Evolutionary conservation across 2,888 invertebrate species (phyloP).

Genomic region (Bimastos eiseni): DNA sequence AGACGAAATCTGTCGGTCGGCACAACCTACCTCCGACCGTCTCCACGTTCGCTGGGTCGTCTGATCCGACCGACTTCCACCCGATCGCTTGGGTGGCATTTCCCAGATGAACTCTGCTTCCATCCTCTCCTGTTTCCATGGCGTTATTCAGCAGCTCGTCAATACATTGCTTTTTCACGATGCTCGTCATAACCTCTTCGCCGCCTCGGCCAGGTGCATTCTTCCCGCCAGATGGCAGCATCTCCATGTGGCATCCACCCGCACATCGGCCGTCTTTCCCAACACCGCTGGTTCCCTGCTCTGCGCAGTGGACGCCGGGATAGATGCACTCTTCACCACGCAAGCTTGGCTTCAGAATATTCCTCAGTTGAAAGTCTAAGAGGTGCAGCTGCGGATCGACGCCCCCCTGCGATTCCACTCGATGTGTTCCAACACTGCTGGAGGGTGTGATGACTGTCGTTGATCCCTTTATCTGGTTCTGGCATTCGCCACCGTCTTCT

Average conservation of each 20-base stretch:
- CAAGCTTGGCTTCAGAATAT: slow-evolving; percentile 46
- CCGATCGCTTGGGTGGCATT: background rate
- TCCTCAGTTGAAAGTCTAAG: slow-evolving; percentile 47
- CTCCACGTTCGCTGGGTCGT: background rate
- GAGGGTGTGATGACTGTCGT: background rate
- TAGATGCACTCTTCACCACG: slow-evolving; percentile 19
- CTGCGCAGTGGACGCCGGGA: background rate
- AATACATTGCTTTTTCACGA: slow-evolving; percentile 8
- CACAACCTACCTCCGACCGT: background rate
- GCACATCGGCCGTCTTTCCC: slow-evolving; percentile 10
- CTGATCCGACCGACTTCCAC: background rate
- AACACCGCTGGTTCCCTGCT: background rate
- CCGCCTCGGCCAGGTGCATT: background rate
- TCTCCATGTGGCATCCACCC: slow-evolving; percentile 22
- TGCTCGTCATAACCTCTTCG: slow-evolving; percentile 1
- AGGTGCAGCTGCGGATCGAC: slow-evolving; percentile 43
- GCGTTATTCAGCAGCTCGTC: slow-evolving; percentile 1
- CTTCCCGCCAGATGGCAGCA: background rate
- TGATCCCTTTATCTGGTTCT: background rate
- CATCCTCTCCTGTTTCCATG: background rate
- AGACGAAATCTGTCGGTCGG: background rate
- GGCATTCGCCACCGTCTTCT: slow-evolving; percentile 34
- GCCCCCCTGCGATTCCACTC: background rate
- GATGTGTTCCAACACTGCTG: background rate
- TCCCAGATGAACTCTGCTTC: background rate